Evolutionary conservation across 2,888 invertebrate genomes (phyloP).

Genomic region (Pediacus dermestoides): DNA sequence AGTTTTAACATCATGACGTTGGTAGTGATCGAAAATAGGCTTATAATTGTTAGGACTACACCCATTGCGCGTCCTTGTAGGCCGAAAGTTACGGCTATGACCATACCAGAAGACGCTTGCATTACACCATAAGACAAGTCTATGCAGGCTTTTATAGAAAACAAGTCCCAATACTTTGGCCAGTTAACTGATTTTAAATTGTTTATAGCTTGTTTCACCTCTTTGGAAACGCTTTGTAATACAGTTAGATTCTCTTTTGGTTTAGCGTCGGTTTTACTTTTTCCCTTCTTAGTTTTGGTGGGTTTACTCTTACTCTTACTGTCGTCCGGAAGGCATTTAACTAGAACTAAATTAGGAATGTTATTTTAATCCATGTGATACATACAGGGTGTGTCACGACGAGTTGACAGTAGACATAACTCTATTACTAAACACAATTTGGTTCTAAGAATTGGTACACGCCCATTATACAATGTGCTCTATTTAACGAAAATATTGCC

Average conservation of each 20-base stretch:
- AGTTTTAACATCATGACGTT: constrained; percentile 21
- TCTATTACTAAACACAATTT: too few relatives aligned
- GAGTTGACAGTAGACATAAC: too few relatives aligned
- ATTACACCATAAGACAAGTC: constrained; percentile 17
- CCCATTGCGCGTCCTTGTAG: constrained; percentile 20
- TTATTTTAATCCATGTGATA: too few relatives aligned
- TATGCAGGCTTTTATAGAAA: constrained; percentile 19
- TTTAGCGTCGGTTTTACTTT: too few relatives aligned
- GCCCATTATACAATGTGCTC: too few relatives aligned
- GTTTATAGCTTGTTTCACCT: constrained; percentile 14
- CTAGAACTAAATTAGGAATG: too few relatives aligned
- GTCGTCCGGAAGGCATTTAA: too few relatives aligned
- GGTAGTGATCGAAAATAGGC: constrained; percentile 13
- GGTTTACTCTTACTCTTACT: too few relatives aligned
- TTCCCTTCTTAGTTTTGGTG: constrained; percentile 13
- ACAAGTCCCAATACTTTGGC: constrained; percentile 19
- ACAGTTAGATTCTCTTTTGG: too few relatives aligned
- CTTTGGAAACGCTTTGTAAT: constrained; percentile 6
- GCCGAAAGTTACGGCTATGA: constrained; percentile 16
- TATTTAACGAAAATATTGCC: too few relatives aligned
- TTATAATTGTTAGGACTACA: constrained; percentile 15
- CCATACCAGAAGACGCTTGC: constrained; percentile 17
- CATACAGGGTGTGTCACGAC: too few relatives aligned
- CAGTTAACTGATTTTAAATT: constrained; percentile 21
- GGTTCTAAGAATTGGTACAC: too few relatives aligned